Percentiles rank a stretch among this genome's conserved stretches.
Evolutionary conservation across 2,888 invertebrate species (phyloP).

Genomic region (Polydrusus cervinus): DNA sequence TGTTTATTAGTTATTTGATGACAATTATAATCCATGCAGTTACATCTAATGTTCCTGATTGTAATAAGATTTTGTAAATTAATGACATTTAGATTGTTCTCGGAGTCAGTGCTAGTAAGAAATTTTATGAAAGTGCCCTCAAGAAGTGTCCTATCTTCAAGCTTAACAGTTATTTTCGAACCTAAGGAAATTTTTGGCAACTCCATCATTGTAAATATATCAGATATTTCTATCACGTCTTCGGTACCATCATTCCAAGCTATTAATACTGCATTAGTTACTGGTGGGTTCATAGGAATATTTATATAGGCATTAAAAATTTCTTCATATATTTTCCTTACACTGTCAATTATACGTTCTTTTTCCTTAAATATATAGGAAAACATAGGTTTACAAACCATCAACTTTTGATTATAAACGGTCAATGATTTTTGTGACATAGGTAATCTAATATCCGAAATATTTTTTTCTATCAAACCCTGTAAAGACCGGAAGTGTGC

Average conservation of each 20-base stretch:
- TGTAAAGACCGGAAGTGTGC: no score
- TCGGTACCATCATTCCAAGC: background rate
- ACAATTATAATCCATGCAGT: background rate
- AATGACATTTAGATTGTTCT: background rate
- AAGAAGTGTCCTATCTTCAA: background rate
- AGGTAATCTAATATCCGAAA: no score
- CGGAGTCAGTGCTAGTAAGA: background rate
- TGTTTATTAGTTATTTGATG: background rate
- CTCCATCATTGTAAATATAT: background rate
- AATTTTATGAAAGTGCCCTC: background rate
- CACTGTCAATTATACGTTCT: no score
- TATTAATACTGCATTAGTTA: background rate
- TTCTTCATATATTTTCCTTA: no score
- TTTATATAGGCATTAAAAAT: background rate
- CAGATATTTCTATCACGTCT: background rate
- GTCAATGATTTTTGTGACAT: no score
- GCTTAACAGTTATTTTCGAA: background rate
- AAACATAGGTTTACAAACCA: no score
- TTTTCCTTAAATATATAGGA: no score
- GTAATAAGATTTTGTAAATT: background rate
- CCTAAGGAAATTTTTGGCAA: background rate
- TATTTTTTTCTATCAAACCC: no score
- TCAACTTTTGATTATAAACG: no score
- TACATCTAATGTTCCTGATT: background rate
- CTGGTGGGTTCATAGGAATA: background rate